Evolutionary conservation across 2,797 vertebrate species (phyloP).

Genomic region (Gymnothorax javanicus): DNA sequence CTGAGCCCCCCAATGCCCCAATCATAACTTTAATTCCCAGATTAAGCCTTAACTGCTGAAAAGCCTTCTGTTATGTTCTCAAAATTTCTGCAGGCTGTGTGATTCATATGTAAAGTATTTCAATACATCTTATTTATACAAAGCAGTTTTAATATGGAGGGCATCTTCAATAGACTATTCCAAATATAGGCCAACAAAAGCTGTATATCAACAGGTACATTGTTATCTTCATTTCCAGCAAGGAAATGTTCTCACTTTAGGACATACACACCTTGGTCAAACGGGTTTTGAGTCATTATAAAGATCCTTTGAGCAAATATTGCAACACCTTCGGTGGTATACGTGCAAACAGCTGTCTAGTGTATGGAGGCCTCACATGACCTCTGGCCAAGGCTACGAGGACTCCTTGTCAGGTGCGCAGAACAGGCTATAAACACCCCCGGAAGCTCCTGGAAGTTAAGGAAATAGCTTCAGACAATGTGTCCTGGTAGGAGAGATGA

Average conservation of each 20-base stretch:
- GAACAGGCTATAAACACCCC: no score
- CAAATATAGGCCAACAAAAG: background rate
- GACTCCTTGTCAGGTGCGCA: no score
- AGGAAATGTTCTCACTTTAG: background rate
- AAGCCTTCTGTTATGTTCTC: background rate
- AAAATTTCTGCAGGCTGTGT: background rate
- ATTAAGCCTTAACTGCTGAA: background rate
- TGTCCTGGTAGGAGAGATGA: no score
- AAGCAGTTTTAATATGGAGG: background rate
- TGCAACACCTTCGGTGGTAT: background rate
- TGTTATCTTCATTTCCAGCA: background rate
- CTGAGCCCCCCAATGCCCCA: no score
- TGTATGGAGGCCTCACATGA: background rate
- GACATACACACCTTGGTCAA: background rate
- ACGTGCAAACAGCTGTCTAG: background rate
- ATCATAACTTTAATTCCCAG: no score
- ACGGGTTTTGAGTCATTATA: background rate
- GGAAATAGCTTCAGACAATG: no score
- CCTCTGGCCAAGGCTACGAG: background rate
- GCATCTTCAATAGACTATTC: background rate
- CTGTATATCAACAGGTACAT: background rate
- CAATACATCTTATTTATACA: background rate
- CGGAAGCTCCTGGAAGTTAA: no score
- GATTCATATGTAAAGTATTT: background rate
- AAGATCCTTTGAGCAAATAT: background rate